Conservation (phyloP, 2,797 vertebrate genomes). For the Lepidocolaptes lacrymiger region DNA sequence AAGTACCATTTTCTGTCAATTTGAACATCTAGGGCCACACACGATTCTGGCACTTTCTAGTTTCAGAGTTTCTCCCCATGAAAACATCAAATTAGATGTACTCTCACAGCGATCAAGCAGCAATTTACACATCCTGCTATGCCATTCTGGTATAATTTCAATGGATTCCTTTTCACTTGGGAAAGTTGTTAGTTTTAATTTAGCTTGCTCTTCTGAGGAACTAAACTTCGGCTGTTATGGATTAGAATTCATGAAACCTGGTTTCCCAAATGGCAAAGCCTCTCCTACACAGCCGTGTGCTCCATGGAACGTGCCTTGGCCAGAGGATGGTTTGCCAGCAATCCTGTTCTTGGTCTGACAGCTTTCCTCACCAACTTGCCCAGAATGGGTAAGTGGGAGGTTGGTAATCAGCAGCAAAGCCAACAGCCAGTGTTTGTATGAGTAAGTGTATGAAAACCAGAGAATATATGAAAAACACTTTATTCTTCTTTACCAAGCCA, state of each 20-base stretch:
- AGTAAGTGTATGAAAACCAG: background rate
- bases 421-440: conserved; percentile 20
- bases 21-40: background rate
- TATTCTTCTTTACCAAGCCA: background rate
- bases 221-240: background rate
- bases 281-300: background rate
- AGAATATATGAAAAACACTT: background rate
- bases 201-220: conserved; percentile 6
- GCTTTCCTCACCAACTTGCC: conserved; percentile 13
- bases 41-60: background rate
- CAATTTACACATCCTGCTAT: background rate
- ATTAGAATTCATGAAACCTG: background rate
- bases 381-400: conserved; percentile 6
- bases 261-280: conserved; percentile 3
- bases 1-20: background rate
- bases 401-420: conserved; percentile 40
- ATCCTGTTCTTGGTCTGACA: conserved; percentile 33
- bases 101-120: background rate
- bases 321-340: conserved; percentile 12
- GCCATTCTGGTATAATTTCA: background rate
- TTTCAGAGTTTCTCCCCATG: background rate
- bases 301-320: background rate
- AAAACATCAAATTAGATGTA: background rate
- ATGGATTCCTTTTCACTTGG: background rate
- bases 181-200: conserved; percentile 30